A percentile compares a stretch with the other conserved stretches of the same genome.
phyloP scores from a whole-genome alignment of 2,888 invertebrate species.

The Syritta pipiens region DNA sequence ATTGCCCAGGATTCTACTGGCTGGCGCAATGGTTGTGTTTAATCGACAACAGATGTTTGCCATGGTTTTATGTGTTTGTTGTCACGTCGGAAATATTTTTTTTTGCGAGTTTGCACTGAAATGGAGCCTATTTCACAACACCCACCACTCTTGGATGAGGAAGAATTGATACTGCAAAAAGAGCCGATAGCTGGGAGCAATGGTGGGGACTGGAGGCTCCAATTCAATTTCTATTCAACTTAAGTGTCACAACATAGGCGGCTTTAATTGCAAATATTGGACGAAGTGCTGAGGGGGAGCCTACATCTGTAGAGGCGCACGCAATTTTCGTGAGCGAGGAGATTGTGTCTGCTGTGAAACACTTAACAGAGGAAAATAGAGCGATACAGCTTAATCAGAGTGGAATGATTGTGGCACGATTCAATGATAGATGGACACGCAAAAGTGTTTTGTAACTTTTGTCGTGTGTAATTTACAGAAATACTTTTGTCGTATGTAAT shows the following conservation, averaged over 20 bases:
- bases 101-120: neutral
- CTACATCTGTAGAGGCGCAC: neutral
- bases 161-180: conserved; percentile 2
- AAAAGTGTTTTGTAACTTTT: too few species aligned
- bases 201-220: neutral
- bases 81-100: too few species aligned
- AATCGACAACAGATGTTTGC: conserved; percentile 70
- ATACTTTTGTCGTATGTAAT: too few species aligned
- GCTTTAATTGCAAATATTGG: neutral
- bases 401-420: too few species aligned
- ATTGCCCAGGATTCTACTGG: conserved; percentile 70
- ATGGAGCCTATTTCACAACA: neutral
- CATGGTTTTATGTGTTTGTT: conserved; percentile 57
- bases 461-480: too few species aligned
- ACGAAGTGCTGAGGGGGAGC: neutral
- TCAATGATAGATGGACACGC: too few species aligned
- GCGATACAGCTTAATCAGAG: too few species aligned
- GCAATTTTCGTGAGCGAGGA: too few species aligned
- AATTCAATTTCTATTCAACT: conserved; percentile 1
- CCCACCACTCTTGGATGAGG: neutral
- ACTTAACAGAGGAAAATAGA: too few species aligned
- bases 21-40: conserved; percentile 61
- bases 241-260: neutral
- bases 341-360: too few species aligned
- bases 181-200: neutral